These are phyloP conservation scores for Rostratula benghalensis DNA, from an alignment of 2,113 vertebrate genomes.

Conservation along the genomic window DNA sequence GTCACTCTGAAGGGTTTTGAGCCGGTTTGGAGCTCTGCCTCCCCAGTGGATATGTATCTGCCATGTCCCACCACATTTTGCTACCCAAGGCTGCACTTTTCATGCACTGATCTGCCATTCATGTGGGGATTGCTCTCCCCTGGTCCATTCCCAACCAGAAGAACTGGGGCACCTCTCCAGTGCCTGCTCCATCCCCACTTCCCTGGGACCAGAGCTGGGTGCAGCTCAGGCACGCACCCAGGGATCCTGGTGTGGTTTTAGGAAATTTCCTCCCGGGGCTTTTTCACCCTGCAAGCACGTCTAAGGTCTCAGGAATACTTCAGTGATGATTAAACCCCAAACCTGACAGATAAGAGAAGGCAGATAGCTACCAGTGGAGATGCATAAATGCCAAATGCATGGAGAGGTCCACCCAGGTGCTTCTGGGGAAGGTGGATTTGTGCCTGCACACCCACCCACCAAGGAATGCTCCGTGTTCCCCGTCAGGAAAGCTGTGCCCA, in stretches of 20 bases:
- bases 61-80: not conserved
- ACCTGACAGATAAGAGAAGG: not conserved
- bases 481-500: not conserved
- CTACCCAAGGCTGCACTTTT: not conserved
- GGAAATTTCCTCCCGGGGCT: not conserved
- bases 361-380: not conserved
- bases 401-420: not conserved
- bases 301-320: not conserved
- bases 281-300: not conserved
- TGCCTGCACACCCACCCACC: not conserved
- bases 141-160: not conserved
- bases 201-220: not conserved
- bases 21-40: fast-evolving
- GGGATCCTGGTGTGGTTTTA: not conserved
- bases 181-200: not conserved
- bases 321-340: not conserved
- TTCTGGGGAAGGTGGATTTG: not conserved
- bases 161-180: not conserved
- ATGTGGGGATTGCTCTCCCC: not conserved
- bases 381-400: not conserved
- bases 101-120: not conserved
- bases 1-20: not conserved
- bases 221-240: fast-evolving
- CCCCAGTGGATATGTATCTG: not conserved
- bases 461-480: not conserved